phyloP scores from a whole-genome alignment of 1,140 invertebrate genomes.

The Drosophila subobscura region DNA sequence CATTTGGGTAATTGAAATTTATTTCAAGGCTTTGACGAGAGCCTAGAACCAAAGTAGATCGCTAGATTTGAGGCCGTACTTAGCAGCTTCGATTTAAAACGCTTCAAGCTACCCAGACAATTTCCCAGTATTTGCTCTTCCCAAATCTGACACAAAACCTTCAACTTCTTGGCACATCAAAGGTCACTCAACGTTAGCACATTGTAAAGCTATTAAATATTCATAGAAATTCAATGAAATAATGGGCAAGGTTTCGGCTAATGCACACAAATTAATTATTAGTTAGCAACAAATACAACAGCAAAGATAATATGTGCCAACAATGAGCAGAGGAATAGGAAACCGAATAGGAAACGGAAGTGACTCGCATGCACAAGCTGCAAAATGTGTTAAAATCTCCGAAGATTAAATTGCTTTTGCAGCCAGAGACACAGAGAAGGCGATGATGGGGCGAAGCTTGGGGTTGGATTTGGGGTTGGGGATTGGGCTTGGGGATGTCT shows the following conservation, averaged over 20 bases:
- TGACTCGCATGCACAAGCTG: slow-evolving; percentile 5
- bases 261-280: slow-evolving; percentile 74
- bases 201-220: slow-evolving; percentile 51
- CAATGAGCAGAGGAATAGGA: slow-evolving; percentile 36
- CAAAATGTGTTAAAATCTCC: slow-evolving; percentile 75
- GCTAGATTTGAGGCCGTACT: neutral
- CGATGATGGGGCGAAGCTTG: slow-evolving; percentile 7
- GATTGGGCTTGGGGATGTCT: neutral
- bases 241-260: slow-evolving; percentile 34
- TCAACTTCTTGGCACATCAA: slow-evolving; percentile 5
- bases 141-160: neutral
- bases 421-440: slow-evolving; percentile 33
- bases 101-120: too few relatives aligned
- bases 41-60: neutral
- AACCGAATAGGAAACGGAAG: slow-evolving; percentile 54
- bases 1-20: slow-evolving; percentile 35
- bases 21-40: neutral
- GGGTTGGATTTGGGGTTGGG: neutral
- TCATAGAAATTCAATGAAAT: slow-evolving; percentile 55
- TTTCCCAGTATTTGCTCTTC: too few relatives aligned
- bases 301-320: slow-evolving; percentile 9
- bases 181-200: slow-evolving; percentile 11
- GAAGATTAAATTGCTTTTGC: slow-evolving; percentile 68
- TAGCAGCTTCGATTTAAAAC: too few relatives aligned
- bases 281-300: slow-evolving; percentile 34